Conservation (phyloP, 2,888 invertebrate species). For the Caenorhabditis doughertyi region DNA sequence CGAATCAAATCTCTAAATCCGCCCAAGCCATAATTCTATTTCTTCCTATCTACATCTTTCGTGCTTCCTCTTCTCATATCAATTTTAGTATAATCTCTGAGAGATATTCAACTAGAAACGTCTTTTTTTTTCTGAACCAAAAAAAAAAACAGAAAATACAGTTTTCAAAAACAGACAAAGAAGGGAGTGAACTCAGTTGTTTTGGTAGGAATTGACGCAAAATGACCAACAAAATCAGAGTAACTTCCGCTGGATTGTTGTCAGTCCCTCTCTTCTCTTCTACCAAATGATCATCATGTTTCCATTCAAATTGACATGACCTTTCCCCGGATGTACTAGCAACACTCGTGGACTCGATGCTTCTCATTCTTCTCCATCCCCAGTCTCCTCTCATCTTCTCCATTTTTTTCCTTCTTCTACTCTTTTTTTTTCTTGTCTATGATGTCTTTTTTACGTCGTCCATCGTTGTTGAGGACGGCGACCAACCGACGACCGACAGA, state of each 20-base stretch:
- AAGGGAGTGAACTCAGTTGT: too few species aligned
- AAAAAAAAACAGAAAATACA: neutral
- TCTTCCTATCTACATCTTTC: constrained; percentile 30
- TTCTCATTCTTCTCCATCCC: constrained; percentile 24
- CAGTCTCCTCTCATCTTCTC: constrained; percentile 23
- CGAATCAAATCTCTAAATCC: constrained; percentile 33
- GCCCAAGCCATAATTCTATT: constrained; percentile 25
- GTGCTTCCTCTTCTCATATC: constrained; percentile 8
- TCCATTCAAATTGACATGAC: constrained; percentile 60
- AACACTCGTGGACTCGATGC: constrained; percentile 43
- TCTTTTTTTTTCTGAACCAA: neutral
- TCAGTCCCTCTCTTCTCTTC: neutral
- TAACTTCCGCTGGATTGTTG: constrained; percentile 28
- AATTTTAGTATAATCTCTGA: constrained; percentile 29
- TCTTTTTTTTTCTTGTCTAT: constrained; percentile 16
- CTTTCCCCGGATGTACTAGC: constrained; percentile 64
- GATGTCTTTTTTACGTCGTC: constrained; percentile 28
- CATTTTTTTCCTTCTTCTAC: neutral
- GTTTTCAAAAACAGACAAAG: neutral
- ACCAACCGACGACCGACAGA: constrained; percentile 36
- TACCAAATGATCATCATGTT: constrained; percentile 40
- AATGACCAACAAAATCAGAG: constrained; percentile 22
- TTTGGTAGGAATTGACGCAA: neutral
- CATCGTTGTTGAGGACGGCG: constrained; percentile 1
- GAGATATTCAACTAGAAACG: constrained; percentile 3